Percentiles rank a stretch among this genome's conserved stretches.
These are phyloP conservation scores for Diglossa cyanea DNA, from an alignment of 2,797 vertebrate species.

Conservation along the genomic window DNA sequence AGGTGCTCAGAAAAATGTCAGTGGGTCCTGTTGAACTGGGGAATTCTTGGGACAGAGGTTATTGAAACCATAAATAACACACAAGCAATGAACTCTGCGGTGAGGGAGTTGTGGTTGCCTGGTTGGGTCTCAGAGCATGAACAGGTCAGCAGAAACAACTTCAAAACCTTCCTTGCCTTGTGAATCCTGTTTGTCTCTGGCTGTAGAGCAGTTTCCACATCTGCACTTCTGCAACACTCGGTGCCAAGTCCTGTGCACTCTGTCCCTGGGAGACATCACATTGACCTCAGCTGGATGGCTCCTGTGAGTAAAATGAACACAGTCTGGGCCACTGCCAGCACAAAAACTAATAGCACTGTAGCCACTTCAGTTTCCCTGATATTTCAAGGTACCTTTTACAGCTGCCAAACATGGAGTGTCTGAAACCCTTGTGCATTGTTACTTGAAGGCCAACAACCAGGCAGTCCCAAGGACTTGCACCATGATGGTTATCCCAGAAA, in stretches of 20 bases:
- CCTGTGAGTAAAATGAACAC: background rate
- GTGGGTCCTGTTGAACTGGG: background rate
- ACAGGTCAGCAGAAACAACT: background rate
- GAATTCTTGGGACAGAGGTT: background rate
- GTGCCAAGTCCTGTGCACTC: conserved; percentile 44
- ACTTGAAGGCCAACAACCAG: conserved; percentile 5
- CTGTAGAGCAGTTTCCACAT: conserved; percentile 49
- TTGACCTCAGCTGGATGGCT: conserved; percentile 32
- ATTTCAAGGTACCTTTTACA: conserved; percentile 36
- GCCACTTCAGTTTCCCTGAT: conserved; percentile 26
- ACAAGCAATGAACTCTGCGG: background rate
- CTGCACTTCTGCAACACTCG: conserved; percentile 11
- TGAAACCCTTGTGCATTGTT: background rate
- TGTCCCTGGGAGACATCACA: background rate
- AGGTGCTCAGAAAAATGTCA: background rate
- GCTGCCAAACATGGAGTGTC: conserved; percentile 37
- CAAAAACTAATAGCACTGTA: conserved; percentile 7
- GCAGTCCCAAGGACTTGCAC: conserved; percentile 41
- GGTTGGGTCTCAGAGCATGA: background rate
- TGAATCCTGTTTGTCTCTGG: background rate
- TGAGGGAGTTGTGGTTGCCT: conserved; percentile 5
- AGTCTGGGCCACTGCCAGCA: background rate
- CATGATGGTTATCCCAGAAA: conserved; percentile 32
- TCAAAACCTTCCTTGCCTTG: background rate
- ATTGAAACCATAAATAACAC: conserved; percentile 45